Evolutionary conservation across 2,797 vertebrate genomes (phyloP).

Genomic region (Squalus acanthias): DNA sequence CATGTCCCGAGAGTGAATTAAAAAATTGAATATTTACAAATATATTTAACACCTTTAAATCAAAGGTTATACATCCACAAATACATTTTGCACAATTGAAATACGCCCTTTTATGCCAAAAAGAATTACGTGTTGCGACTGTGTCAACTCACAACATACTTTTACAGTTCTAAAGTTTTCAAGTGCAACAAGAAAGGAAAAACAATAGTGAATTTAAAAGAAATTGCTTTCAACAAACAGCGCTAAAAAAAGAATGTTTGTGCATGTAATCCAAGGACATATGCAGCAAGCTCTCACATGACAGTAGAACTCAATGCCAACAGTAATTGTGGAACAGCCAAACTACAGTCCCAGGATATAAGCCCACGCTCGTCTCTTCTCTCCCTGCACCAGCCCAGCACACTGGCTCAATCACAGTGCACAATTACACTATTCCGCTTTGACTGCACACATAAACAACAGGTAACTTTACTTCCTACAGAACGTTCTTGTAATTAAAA

Average conservation of each 20-base stretch:
- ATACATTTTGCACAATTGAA: not conserved
- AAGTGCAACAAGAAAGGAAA: not conserved
- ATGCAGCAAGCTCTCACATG: not conserved
- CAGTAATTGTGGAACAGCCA: not conserved
- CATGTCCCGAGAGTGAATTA: not conserved
- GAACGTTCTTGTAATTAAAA: not conserved
- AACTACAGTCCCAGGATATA: not conserved
- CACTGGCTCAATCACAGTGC: not conserved
- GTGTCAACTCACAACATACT: not conserved
- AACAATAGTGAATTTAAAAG: not conserved
- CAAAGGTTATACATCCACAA: not conserved
- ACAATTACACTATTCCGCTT: not conserved
- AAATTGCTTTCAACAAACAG: not conserved
- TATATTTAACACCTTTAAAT: not conserved
- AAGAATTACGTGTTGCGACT: not conserved
- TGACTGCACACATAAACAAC: not conserved
- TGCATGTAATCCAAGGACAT: not conserved
- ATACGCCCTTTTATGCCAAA: not conserved
- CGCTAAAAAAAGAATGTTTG: not conserved
- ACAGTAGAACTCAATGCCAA: not conserved
- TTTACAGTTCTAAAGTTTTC: not conserved
- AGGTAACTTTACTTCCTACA: not conserved
- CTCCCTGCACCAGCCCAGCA: too few species aligned
- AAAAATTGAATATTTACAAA: not conserved
- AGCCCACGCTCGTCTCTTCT: not conserved